Base-by-base conservation (phyloP, 64 coral and sea anemone species). In the Acropora tenuis region DNA sequence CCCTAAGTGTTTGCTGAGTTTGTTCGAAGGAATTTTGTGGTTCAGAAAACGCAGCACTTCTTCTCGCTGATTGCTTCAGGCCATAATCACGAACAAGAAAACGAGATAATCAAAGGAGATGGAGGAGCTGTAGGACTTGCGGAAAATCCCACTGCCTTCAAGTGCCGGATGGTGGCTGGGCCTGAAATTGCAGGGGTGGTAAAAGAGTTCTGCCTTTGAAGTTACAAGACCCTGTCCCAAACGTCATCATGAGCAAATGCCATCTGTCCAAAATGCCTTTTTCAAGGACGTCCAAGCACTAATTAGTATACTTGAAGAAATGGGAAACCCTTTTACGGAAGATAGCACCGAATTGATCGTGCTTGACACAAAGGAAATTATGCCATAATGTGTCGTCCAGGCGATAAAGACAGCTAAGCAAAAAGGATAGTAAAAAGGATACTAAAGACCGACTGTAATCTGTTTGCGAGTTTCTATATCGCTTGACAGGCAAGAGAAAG, bases 51-150 rank as follows among this genome's bases (percentile, higher is more conserved):
- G 2, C 10, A 48, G 45, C 76, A 49, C 16, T 12, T 78, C 11
- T 49, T 48, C 46, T 78, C 76, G 11, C 47, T 78, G 30, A 30
- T 30, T 30, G 30, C 30, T 30, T 46, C 50, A 48, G 47, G 50
- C 76, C 76, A 49, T 46, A 49, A 16, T 12, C 76, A 78, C 45
- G 76, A 78, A 48, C 76, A 78, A 18, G 76, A 78, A 46, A 78
- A 78, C 45, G 76, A 48, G 46, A 49, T 49, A 12, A 78, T 78
- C 15, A 78, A 78, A 49, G 47, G 76, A 4, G 76, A 78, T 49
- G 76, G 76, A 18, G 46, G 76, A 16, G 76, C 76, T n/a, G 76
- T 52, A 49, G 76, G 46, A 18, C 45, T 49, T 12, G n/a, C 48
- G 30, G 74, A 76, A 18, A 19, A 4, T 4, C 76, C 46, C 43